Base-by-base conservation (phyloP, 2,888 invertebrate genomes). In the Aphelenchoides bicaudatus region DNA sequence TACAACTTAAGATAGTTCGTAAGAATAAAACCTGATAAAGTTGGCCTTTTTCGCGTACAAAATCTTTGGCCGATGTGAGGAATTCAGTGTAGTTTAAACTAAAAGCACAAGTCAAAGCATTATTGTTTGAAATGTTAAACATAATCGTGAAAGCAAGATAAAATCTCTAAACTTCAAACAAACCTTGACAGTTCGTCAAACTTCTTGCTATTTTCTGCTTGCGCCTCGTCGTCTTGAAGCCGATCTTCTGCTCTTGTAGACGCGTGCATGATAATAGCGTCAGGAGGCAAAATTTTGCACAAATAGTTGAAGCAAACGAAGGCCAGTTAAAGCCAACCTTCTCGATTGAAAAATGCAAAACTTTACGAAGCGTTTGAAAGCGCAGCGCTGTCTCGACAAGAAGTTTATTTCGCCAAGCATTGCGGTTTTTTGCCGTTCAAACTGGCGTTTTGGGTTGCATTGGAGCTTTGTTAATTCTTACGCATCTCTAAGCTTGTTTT, bases 1-100 rank as follows among this genome's bases (percentile, higher is more conserved):
- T 25, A 2, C 31, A 1, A 51, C 21, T 43, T 8, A 51, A 34
- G 39, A 13, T 13, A 16, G 5, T 3, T 29, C 1, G 52, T 19
- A 34, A 16, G 19, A 25, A 43, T 38, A 37, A 13, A 3, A 38
- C 52, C 37, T 21, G 23, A 27, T 23, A 51, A n/a, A 51, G 21
- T 1, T 23, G 19, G 23, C 38, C 13, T 23, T 51, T 51, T 23
- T 51, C 52, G 16, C 37, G 31, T 10, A 51, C 25, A 30, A 38
- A 39, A 6, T 16, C 19, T 13, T 34, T 30, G n/a, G 52, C 31
- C 37, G 52, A 51, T 8, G 28, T 21, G 13, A 34, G 52, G 38
- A 6, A 51, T 30, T 51, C 52, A n/a, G 52, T 51, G 37, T 51
- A 51, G 38, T 51, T 34, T 23, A 51, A 19, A 30, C 52, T 51